Percentiles rank a stretch among this genome's conserved stretches.
Evolutionary conservation across 1,140 invertebrate species (phyloP).

Genomic region (Bombus superbus): DNA sequence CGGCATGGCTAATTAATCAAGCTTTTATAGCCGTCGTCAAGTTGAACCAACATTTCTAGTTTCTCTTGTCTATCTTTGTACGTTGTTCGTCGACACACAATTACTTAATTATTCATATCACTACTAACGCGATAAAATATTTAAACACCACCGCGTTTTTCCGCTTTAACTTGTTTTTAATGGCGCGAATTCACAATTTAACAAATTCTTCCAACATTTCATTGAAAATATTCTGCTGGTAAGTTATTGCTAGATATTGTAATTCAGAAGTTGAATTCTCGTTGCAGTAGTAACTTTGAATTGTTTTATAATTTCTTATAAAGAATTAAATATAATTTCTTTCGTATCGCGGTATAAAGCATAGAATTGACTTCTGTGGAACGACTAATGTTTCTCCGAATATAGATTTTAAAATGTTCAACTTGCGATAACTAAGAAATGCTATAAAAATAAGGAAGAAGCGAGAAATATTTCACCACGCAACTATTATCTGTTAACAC

Average conservation of each 20-base stretch:
- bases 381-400: neutral
- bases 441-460: neutral
- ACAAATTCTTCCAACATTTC: too few species aligned
- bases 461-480: neutral
- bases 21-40: conserved; percentile 62
- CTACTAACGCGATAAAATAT: conserved; percentile 68
- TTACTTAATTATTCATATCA: conserved; percentile 65
- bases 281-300: too few species aligned
- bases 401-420: neutral
- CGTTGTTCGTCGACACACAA: conserved; percentile 16
- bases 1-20: conserved; percentile 70
- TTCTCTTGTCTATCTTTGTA: conserved; percentile 2
- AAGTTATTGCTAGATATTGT: too few species aligned
- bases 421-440: neutral
- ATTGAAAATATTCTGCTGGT: too few species aligned
- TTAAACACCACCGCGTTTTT: conserved; percentile 17
- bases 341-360: neutral
- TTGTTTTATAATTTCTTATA: too few species aligned
- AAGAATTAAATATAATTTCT: too few species aligned
- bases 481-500: neutral
- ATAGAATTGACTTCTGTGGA: neutral
- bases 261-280: too few species aligned
- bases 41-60: conserved; percentile 12
- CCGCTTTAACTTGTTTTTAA: neutral
- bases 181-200: too few species aligned